Evolutionary conservation across 2,888 invertebrate species (phyloP).

Genomic region (Fragum whitleyi): DNA sequence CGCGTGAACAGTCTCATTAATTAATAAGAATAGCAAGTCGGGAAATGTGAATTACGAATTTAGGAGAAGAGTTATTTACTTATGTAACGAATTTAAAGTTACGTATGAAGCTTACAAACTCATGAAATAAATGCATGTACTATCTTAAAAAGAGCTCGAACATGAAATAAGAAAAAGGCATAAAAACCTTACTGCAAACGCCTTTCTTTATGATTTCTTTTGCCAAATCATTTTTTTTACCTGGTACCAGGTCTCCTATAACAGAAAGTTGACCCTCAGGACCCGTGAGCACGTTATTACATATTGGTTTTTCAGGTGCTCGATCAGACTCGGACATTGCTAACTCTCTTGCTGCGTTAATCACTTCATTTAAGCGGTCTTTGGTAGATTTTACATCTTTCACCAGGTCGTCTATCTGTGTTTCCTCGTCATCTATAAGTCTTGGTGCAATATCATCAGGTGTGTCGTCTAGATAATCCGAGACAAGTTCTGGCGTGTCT

Average conservation of each 20-base stretch:
- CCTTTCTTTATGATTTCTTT: too few relatives aligned
- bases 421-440: background rate
- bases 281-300: slow-evolving; percentile 54
- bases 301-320: slow-evolving; percentile 34
- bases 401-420: background rate
- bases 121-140: too few relatives aligned
- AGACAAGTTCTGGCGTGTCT: background rate
- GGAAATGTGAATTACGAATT: too few relatives aligned
- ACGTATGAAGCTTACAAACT: too few relatives aligned
- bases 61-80: too few relatives aligned
- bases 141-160: too few relatives aligned
- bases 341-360: slow-evolving; percentile 30
- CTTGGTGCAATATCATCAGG: background rate
- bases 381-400: slow-evolving; percentile 5
- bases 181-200: too few relatives aligned
- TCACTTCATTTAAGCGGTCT: slow-evolving; percentile 24
- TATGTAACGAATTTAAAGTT: too few relatives aligned
- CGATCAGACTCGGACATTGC: background rate
- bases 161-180: too few relatives aligned
- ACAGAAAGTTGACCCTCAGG: slow-evolving; percentile 33
- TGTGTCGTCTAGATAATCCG: background rate
- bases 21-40: too few relatives aligned
- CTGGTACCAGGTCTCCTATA: slow-evolving; percentile 43
- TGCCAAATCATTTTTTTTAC: slow-evolving; percentile 25
- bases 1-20: too few relatives aligned